These are phyloP conservation scores for Centropristis striata DNA, from an alignment of 2,113 vertebrate species.

Conservation along the genomic window DNA sequence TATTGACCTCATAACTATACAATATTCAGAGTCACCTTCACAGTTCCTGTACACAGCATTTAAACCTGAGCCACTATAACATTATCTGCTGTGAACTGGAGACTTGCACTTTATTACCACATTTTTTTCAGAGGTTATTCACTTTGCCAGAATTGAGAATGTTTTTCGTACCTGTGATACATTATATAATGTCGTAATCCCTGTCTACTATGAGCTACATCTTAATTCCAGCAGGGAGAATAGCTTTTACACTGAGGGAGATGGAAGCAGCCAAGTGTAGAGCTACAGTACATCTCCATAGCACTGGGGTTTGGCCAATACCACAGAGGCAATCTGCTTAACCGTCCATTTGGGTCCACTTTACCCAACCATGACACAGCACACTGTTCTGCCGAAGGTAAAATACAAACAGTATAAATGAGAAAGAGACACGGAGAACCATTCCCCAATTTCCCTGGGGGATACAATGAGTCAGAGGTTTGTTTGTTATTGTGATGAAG, in stretches of 20 bases:
- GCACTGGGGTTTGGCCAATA: conserved; percentile 16
- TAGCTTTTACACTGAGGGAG: conserved; percentile 17
- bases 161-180: conserved; percentile 28
- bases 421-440: conserved; percentile 30
- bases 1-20: conserved; percentile 31
- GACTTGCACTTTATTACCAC: not conserved
- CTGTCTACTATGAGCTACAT: conserved; percentile 20
- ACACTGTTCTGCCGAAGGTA: conserved; percentile 32
- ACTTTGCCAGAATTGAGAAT: not conserved
- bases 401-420: conserved; percentile 42
- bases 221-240: conserved; percentile 10
- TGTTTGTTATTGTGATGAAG: conserved; percentile 52
- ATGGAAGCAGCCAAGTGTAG: conserved; percentile 24
- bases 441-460: conserved; percentile 30
- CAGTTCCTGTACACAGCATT: not conserved
- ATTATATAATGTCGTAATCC: conserved; percentile 3
- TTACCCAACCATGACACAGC: conserved; percentile 27
- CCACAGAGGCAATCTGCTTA: conserved; percentile 48
- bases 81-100: not conserved
- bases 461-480: conserved; percentile 41
- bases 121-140: conserved; percentile 1
- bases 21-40: conserved; percentile 15
- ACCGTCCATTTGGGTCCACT: conserved; percentile 40
- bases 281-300: conserved; percentile 7
- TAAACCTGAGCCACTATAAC: not conserved